Evolutionary conservation across 2,888 invertebrate genomes (phyloP), one percentile per base, ranked within the genome.

Genomic region (Melinaea marsaeus): DNA sequence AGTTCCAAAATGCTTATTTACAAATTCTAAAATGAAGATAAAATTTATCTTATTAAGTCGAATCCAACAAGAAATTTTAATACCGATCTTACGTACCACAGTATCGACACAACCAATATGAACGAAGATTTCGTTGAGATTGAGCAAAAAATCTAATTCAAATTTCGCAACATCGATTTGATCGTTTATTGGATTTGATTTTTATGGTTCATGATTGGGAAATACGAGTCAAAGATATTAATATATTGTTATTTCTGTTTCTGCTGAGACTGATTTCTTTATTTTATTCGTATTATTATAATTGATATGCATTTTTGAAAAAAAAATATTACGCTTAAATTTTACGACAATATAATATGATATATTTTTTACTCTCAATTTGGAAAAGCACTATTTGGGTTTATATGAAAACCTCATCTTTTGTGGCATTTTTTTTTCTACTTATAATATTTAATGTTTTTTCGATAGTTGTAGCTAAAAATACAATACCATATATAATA

Each of bases 141-240:
- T 78, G 75, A 68, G 69, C 66, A 69, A 72, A 79, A 22, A 87
- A 84, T 83, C 81, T 79, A 85, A 85, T 82, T 74, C 73, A 67
- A 75, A 73, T 86, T 88, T 83, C 81, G 76, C 77, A 87, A 89
- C 78, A 80, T 81, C 80, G 75, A 79, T 84, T 85, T 75, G 61
- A 67, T 68, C 66, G 75, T 79, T 85, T 87, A 85, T 86, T 80
- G 78, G 73, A 80, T 83, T 83, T 78, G 69, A 67, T 70, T 83
- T 85, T 84, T 84, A 84, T 79, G 78, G 75, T 71, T 75, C 34
- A 67, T 70, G 74, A 76, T 86, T 83, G 82, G 72, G 81, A 81
- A 84, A 86, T 82, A 56, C 60, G 51, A 61, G 65, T 69, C 63
- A 61, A 65, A 64, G 58, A 62, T 57, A 55, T 62, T 47, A 58